Evolutionary conservation across 2,888 invertebrate genomes (phyloP), one percentile per base, ranked within the genome.

Genomic region (Metopia argyrocephala): DNA sequence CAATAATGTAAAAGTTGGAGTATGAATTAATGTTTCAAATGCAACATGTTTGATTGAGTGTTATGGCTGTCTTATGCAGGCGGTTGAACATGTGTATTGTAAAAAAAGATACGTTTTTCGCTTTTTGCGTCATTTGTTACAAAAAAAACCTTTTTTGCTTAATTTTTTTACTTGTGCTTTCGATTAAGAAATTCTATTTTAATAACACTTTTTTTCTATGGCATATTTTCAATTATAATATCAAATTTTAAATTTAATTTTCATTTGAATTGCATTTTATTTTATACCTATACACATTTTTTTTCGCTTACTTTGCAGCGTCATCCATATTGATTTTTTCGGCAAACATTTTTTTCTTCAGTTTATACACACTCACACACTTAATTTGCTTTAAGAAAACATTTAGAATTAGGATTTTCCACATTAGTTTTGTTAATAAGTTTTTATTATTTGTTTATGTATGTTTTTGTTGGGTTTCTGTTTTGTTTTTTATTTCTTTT

Each of bases 321-420:
- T 74, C 79, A 79, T 79, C 79, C 74, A 79, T 74, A 79, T 79
- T 79, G 79, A 79, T 74, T 74, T 73, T 71, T 79, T 74, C 69
- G 45, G 68, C 65, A 65, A 81, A 76, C 79, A 45, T 80, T 73
- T 46, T 74, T 82, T 81, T 38, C 78, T 81, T 78, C 62, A 84
- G 81, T 82, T 85, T 79, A 73, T 79, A 59, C 59, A 68, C 78
- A 74, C 78, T 71, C 70, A 46, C n/a, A n/a, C 70, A 76, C 9
- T 46, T 78, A 31, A 28, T 54, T 62, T 73, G 69, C 64, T 76
- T 52, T 75, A 78, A 65, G 70, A 31, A 75, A 79, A 76, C 76
- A 69, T 56, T 69, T 71, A 25, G 12, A 25, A 7, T 61, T 50
- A 38, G 25, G 52, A 9, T 18, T n/a, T 66, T 57, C 28, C 65